phyloP scores from a whole-genome alignment of 2,113 vertebrate genomes.

The Thamnaconus septentrionalis region DNA sequence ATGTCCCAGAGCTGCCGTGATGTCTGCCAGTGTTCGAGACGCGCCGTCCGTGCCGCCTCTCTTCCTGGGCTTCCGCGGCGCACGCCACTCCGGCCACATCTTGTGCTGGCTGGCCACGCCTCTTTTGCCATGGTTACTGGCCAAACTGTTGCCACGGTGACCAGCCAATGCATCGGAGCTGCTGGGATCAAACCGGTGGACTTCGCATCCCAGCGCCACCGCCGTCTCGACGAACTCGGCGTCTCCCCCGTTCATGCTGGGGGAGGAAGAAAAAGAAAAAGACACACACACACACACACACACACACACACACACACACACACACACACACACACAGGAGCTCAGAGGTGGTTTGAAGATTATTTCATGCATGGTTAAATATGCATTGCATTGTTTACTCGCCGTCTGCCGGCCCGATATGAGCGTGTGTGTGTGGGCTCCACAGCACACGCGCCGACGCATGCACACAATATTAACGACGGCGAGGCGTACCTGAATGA shows the following conservation, averaged over 20 bases:
- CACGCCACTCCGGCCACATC: constrained; percentile 78
- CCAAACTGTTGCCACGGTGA: constrained; percentile 69
- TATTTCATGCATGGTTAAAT: constrained; percentile 60
- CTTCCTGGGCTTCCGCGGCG: constrained; percentile 41
- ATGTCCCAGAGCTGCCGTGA: constrained; percentile 75
- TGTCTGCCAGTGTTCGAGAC: constrained; percentile 69
- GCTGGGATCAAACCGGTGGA: constrained; percentile 77
- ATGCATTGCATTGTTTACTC: constrained; percentile 57
- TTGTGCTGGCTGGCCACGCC: constrained; percentile 64
- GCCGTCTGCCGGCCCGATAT: no score
- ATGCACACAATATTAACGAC: constrained; percentile 19
- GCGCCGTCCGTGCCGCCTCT: constrained; percentile 52
- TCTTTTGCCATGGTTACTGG: constrained; percentile 53
- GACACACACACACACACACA: neutral
- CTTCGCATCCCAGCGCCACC: constrained; percentile 64
- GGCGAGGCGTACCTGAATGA: constrained; percentile 73
- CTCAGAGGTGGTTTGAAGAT: constrained; percentile 39
- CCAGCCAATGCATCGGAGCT: constrained; percentile 44
- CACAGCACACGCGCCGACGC: constrained; percentile 18
- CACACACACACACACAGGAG: constrained; percentile 24
- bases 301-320: constrained; percentile 16
- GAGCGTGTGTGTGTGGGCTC: no score
- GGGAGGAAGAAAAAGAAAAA: constrained; percentile 28
- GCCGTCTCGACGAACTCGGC: constrained; percentile 64
- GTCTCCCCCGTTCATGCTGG: constrained; percentile 65